Percentiles rank a stretch among this genome's conserved stretches.
Evolutionary conservation across 2,113 vertebrate genomes (phyloP).

Genomic region (Laterallus jamaicensis): DNA sequence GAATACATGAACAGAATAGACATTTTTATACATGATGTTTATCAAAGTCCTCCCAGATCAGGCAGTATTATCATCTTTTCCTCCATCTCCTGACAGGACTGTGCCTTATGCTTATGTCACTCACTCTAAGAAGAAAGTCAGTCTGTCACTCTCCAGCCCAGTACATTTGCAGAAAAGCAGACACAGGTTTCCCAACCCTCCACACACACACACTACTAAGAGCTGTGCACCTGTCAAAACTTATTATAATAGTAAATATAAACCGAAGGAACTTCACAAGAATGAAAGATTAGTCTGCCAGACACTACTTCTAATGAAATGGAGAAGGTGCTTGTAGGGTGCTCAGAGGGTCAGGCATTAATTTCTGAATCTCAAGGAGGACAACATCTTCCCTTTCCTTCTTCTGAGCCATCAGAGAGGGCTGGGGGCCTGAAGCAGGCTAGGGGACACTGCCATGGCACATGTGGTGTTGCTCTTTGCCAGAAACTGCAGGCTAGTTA

Average conservation of each 20-base stretch:
- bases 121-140: neutral
- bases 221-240: neutral
- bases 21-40: neutral
- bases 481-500: neutral
- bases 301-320: neutral
- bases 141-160: neutral
- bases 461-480: neutral
- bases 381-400: neutral
- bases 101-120: neutral
- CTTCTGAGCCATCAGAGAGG: neutral
- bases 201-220: neutral
- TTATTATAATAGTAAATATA: neutral
- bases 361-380: neutral
- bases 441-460: neutral
- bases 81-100: neutral
- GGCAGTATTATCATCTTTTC: neutral
- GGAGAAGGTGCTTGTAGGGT: neutral
- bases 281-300: neutral
- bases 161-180: neutral
- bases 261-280: conserved; percentile 21
- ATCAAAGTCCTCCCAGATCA: neutral
- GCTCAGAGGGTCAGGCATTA: neutral
- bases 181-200: neutral
- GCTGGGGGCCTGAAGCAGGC: neutral
- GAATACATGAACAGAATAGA: neutral